Conservation (phyloP, 2,888 invertebrate species). For the Drosophila limbata region DNA sequence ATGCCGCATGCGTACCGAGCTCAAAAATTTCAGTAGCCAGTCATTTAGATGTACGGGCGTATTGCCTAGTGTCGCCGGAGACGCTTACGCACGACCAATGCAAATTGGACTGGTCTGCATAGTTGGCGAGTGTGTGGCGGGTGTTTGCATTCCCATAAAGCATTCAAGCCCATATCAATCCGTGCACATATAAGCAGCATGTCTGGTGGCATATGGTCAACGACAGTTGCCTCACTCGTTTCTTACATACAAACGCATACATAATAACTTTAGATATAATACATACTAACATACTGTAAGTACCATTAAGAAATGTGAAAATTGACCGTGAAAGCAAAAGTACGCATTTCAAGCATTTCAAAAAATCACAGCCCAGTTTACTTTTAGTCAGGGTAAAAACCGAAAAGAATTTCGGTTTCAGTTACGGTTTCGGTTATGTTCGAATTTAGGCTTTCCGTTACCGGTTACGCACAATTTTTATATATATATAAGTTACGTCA, state of each 20-base stretch:
- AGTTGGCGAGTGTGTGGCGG: constrained; percentile 20
- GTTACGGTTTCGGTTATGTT: too few relatives aligned
- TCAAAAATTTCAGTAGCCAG: constrained; percentile 45
- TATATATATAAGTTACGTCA: too few relatives aligned
- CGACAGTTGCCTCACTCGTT: constrained; percentile 45
- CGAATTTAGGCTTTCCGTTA: too few relatives aligned
- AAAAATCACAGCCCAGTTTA: background rate
- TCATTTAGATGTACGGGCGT: constrained; percentile 57
- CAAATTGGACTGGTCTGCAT: constrained; percentile 44
- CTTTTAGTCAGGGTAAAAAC: too few relatives aligned
- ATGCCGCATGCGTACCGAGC: constrained; percentile 47
- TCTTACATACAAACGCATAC: background rate
- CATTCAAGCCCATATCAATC: constrained; percentile 14
- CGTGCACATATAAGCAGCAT: background rate
- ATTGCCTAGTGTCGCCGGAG: constrained; percentile 62
- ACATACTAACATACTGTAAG: background rate
- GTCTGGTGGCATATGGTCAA: constrained; percentile 45
- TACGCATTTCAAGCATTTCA: background rate
- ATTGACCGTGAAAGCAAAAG: constrained; percentile 14
- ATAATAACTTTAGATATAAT: background rate
- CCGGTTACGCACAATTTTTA: too few relatives aligned
- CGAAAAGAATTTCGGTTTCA: too few relatives aligned
- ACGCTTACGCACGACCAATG: constrained; percentile 71
- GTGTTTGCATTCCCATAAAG: constrained; percentile 39
- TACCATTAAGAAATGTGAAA: constrained; percentile 18